These are phyloP conservation scores for Cichladusa arquata DNA, from an alignment of 2,113 vertebrate species.

Conservation along the genomic window DNA sequence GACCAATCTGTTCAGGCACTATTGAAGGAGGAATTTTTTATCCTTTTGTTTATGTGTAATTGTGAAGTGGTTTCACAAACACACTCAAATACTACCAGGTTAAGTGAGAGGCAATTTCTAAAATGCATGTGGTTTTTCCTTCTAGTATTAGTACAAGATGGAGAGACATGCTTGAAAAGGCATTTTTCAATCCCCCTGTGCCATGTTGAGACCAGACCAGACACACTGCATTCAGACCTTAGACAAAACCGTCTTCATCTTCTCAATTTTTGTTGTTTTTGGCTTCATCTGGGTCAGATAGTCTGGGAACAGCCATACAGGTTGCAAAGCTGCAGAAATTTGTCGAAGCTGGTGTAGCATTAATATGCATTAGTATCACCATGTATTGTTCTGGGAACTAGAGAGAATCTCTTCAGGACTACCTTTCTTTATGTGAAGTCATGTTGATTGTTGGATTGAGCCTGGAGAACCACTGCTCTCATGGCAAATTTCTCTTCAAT, in stretches of 20 bases:
- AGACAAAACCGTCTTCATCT: background rate
- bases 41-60: background rate
- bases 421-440: background rate
- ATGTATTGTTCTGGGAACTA: background rate
- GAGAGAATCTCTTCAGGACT: background rate
- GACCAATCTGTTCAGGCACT: slow-evolving; percentile 51
- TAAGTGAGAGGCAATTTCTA: slow-evolving; percentile 21
- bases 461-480: background rate
- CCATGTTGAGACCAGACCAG: background rate
- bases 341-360: background rate
- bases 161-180: background rate
- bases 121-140: background rate
- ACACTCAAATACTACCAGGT: slow-evolving; percentile 19
- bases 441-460: background rate
- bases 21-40: slow-evolving; percentile 41
- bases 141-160: background rate
- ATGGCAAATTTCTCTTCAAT: background rate
- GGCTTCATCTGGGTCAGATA: background rate
- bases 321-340: background rate
- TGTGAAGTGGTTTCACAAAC: slow-evolving; percentile 59
- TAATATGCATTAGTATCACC: accelerated
- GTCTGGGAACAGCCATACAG: background rate
- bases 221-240: background rate
- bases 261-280: background rate
- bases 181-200: background rate